These are phyloP conservation scores for Hedychridium roseum DNA, from an alignment of 2,888 invertebrate species.

Conservation along the genomic window DNA sequence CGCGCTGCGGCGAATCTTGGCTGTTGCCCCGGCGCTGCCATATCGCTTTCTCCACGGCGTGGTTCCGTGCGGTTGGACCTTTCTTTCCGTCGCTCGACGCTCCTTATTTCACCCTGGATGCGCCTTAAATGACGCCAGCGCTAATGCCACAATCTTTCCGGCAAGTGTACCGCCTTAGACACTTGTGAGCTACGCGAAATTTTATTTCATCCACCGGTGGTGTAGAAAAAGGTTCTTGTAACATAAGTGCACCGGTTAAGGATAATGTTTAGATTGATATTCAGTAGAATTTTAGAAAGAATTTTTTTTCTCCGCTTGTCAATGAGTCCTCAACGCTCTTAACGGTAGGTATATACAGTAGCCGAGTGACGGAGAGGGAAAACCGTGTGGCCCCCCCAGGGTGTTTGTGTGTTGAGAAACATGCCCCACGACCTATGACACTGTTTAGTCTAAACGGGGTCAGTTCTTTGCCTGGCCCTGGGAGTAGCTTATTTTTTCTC, in stretches of 20 bases:
- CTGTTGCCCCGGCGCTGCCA: constrained; percentile 36
- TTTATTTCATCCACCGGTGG: too few relatives aligned
- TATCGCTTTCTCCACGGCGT: constrained; percentile 1
- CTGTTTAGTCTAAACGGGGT: constrained; percentile 36
- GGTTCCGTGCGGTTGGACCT: constrained; percentile 27
- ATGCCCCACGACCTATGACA: constrained; percentile 30
- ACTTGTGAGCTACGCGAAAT: too few relatives aligned
- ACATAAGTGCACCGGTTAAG: too few relatives aligned
- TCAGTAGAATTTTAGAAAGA: too few relatives aligned
- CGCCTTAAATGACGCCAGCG: too few relatives aligned
- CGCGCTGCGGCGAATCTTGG: constrained; percentile 51
- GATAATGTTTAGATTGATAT: too few relatives aligned
- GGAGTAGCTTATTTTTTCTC: constrained; percentile 23
- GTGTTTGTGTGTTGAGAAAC: constrained; percentile 28
- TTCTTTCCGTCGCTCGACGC: constrained; percentile 20
- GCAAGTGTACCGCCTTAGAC: too few relatives aligned
- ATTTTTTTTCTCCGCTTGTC: too few relatives aligned
- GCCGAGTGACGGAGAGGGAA: constrained; percentile 23
- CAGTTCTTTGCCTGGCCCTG: constrained; percentile 22
- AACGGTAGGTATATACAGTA: constrained; percentile 27
- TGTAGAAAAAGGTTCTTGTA: too few relatives aligned
- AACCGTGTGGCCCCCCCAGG: constrained; percentile 21
- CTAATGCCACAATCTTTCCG: too few relatives aligned
- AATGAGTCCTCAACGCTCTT: constrained; percentile 23
- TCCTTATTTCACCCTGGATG: too few relatives aligned